These are phyloP conservation scores for Ranitomeya imitator DNA, from an alignment of 2,113 vertebrate species.

Conservation along the genomic window DNA sequence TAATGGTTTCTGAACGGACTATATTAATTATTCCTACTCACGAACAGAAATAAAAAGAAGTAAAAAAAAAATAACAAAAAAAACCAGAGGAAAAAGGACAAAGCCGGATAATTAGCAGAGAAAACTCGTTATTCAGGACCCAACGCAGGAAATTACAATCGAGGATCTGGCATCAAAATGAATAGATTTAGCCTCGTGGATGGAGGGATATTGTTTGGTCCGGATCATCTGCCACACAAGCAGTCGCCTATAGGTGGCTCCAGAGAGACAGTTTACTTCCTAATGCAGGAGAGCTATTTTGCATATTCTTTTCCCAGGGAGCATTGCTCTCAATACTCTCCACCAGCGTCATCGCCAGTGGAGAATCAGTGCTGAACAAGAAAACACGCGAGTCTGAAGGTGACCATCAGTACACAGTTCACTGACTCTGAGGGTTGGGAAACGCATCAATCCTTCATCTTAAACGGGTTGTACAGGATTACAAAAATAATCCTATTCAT, in stretches of 20 bases:
- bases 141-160: not conserved
- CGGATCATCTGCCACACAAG: not conserved
- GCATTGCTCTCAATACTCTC: not conserved
- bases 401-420: too few species aligned
- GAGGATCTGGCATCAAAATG: not conserved
- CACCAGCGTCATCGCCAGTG: not conserved
- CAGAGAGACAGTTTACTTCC: not conserved
- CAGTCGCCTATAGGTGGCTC: not conserved
- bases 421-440: too few species aligned
- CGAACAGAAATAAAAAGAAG: slow-evolving; percentile 61
- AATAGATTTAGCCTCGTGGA: slow-evolving; percentile 11
- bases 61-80: slow-evolving; percentile 55
- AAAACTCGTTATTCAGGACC: slow-evolving; percentile 22
- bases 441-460: too few species aligned
- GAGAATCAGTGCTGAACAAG: not conserved
- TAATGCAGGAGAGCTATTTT: not conserved
- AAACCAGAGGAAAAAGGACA: not conserved
- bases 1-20: slow-evolving; percentile 70
- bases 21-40: slow-evolving; percentile 71
- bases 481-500: too few species aligned
- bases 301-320: not conserved
- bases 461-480: too few species aligned
- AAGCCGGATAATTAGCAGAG: not conserved
- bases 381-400: not conserved
- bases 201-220: too few species aligned